phyloP scores from a whole-genome alignment of 30 jellyfish, hydroid and myxozoan genomes.

The Catostylus mosaicus region DNA sequence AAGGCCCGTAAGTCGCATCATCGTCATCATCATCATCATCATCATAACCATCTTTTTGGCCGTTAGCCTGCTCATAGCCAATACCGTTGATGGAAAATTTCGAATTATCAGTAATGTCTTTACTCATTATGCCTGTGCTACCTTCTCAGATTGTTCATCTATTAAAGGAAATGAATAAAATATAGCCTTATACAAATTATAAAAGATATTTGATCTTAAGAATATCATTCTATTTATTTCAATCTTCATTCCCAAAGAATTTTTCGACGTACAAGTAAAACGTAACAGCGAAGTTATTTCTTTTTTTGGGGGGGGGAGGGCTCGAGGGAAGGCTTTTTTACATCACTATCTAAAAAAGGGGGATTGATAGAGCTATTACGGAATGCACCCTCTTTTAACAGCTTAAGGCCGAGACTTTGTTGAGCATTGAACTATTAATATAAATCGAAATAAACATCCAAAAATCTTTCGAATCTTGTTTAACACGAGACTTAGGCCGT shows the following conservation, averaged over 20 bases:
- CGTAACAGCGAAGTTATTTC: too few relatives aligned
- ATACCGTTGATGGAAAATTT: neutral
- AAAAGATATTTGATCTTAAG: neutral
- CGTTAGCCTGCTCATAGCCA: neutral
- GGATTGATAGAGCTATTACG: too few relatives aligned
- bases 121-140: neutral
- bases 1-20: conserved; percentile 57
- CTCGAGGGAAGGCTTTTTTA: too few relatives aligned
- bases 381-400: too few relatives aligned
- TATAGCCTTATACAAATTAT: neutral
- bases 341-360: too few relatives aligned
- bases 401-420: too few relatives aligned
- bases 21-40: conserved; percentile 33
- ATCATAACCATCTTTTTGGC: neutral
- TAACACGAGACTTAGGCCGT: too few relatives aligned
- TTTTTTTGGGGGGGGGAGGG: too few relatives aligned
- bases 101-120: neutral
- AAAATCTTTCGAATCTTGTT: too few relatives aligned
- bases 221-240: too few relatives aligned
- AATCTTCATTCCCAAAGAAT: neutral
- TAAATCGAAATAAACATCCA: too few relatives aligned
- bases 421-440: too few relatives aligned
- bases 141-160: neutral
- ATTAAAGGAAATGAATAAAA: neutral
- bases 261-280: neutral